phyloP scores from a whole-genome alignment of 1,140 invertebrate species.

The Trichonephila inaurata region DNA sequence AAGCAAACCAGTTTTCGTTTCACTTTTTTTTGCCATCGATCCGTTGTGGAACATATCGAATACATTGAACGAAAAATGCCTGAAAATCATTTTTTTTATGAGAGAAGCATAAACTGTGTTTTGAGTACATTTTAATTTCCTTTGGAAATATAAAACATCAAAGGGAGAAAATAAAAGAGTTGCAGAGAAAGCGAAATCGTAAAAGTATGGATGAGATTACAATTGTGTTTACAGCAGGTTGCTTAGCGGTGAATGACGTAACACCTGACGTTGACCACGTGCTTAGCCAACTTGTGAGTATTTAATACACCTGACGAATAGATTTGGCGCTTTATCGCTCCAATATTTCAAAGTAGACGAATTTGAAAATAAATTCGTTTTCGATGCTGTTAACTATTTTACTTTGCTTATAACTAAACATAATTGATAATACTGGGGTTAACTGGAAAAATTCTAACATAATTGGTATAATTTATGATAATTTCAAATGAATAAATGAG shows the following conservation, averaged over 20 bases:
- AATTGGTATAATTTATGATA: no score
- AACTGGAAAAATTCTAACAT: no score
- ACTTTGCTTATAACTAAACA: no score
- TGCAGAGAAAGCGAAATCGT: slow-evolving; percentile 1
- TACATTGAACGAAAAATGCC: background rate
- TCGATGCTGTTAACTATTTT: background rate
- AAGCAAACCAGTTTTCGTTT: background rate
- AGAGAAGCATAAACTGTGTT: slow-evolving; percentile 15
- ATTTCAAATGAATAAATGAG: no score
- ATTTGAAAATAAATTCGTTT: background rate
- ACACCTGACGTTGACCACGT: slow-evolving; percentile 54
- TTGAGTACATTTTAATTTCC: background rate
- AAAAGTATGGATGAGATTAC: slow-evolving; percentile 29
- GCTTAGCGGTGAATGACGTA: slow-evolving; percentile 57
- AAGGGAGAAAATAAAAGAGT: background rate
- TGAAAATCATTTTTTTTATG: background rate
- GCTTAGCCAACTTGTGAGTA: slow-evolving; percentile 1
- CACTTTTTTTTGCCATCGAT: background rate
- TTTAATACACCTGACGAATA: background rate
- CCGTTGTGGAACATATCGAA: background rate
- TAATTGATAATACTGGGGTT: no score
- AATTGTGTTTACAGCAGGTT: slow-evolving; percentile 64
- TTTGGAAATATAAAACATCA: background rate
- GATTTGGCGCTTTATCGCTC: slow-evolving; percentile 1
- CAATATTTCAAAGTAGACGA: no score